These are phyloP conservation scores for Lepidostoma basale DNA, from an alignment of 1,140 invertebrate species.

Conservation along the genomic window DNA sequence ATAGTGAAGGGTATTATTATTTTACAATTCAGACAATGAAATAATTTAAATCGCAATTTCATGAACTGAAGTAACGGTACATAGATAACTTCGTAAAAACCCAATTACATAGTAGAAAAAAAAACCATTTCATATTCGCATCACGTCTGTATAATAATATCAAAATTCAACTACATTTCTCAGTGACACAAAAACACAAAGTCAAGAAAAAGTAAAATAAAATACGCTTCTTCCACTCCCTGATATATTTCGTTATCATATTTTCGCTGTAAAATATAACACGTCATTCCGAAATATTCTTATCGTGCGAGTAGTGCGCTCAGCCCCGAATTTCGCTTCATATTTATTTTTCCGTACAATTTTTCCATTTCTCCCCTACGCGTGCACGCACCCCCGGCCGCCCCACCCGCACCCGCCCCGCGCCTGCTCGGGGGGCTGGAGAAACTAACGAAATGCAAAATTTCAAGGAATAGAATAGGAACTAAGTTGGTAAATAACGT, in stretches of 20 bases:
- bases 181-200: too few relatives aligned
- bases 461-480: slow-evolving; percentile 47
- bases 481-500: slow-evolving; percentile 47
- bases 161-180: too few relatives aligned
- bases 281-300: slow-evolving; percentile 22
- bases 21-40: too few relatives aligned
- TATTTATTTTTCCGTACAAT: slow-evolving; percentile 42
- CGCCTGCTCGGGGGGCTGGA: slow-evolving; percentile 36
- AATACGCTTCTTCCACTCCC: too few relatives aligned
- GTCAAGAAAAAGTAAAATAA: too few relatives aligned
- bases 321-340: slow-evolving; percentile 27
- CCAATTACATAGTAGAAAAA: too few relatives aligned
- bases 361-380: slow-evolving; percentile 42
- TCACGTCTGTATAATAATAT: too few relatives aligned
- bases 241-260: slow-evolving; percentile 15
- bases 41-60: too few relatives aligned
- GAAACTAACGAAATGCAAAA: slow-evolving; percentile 48
- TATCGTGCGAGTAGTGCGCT: slow-evolving; percentile 19
- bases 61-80: too few relatives aligned
- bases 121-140: too few relatives aligned
- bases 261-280: slow-evolving; percentile 10
- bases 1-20: too few relatives aligned
- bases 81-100: too few relatives aligned
- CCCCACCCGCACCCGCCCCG: slow-evolving; percentile 28
- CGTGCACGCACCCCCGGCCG: slow-evolving; percentile 42